Conservation (phyloP, 2,888 invertebrate species). For the Drepanosiphum platanoidis region DNA sequence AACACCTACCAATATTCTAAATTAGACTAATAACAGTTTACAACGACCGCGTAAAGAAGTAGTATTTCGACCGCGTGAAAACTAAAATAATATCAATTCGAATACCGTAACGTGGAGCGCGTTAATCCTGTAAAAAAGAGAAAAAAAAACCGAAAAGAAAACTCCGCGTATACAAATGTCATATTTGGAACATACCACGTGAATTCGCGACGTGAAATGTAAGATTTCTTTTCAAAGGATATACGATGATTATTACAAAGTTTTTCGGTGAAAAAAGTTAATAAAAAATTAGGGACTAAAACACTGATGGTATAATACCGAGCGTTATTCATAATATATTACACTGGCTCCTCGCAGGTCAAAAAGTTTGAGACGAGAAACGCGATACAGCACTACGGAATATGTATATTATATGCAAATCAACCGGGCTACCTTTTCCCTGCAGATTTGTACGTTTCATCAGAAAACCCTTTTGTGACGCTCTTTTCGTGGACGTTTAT, state of each 20-base stretch:
- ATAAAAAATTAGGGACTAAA: slow-evolving; percentile 4
- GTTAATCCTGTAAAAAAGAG: too few species aligned
- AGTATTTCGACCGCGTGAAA: too few species aligned
- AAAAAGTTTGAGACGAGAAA: not conserved
- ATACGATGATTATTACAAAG: not conserved
- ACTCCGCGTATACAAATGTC: too few species aligned
- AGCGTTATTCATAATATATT: slow-evolving; percentile 5
- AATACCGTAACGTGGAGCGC: too few species aligned
- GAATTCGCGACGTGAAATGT: not conserved
- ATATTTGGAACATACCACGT: too few species aligned
- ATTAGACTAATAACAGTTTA: too few species aligned
- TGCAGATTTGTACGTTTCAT: slow-evolving; percentile 1
- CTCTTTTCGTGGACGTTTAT: not conserved
- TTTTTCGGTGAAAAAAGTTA: not conserved
- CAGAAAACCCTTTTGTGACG: not conserved
- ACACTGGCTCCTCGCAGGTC: not conserved
- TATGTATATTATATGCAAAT: slow-evolving; percentile 22
- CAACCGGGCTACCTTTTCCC: slow-evolving; percentile 1
- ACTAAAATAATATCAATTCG: too few species aligned
- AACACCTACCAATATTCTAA: too few species aligned
- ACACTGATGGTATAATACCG: not conserved
- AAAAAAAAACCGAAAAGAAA: too few species aligned
- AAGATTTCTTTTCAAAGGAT: not conserved
- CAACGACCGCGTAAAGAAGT: too few species aligned
- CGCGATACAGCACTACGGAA: too few species aligned